phyloP scores from a whole-genome alignment of 2,113 vertebrate genomes.

The Mus musculus region DNA sequence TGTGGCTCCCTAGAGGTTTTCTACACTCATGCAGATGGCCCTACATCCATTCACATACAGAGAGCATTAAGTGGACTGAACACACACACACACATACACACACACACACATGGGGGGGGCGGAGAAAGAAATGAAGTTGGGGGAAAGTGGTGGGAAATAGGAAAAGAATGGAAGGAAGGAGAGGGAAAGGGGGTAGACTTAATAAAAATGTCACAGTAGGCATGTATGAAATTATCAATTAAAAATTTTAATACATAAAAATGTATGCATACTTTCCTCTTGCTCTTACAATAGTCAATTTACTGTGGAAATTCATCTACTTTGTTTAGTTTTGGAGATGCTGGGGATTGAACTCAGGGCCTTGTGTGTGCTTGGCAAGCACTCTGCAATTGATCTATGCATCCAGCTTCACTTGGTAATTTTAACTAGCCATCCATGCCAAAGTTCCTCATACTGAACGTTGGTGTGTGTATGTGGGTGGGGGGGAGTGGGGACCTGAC shows the following conservation, averaged over 20 bases:
- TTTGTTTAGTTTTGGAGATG: neutral
- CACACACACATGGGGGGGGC: neutral
- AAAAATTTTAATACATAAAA: neutral
- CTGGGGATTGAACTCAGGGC: neutral
- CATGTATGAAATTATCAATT: neutral
- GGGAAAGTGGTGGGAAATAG: neutral
- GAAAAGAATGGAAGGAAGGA: neutral
- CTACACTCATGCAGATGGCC: neutral
- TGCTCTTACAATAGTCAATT: neutral
- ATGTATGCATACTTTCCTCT: neutral
- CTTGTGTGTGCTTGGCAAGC: neutral
- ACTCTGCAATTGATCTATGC: neutral
- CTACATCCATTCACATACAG: neutral
- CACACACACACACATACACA: no score
- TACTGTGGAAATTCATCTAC: neutral
- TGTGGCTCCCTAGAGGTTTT: neutral
- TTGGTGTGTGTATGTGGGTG: no score
- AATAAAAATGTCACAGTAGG: neutral
- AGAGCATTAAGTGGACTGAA: neutral
- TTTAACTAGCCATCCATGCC: neutral
- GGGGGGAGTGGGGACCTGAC: no score
- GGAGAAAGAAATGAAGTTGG: neutral
- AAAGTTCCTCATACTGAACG: neutral
- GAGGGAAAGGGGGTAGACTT: neutral
- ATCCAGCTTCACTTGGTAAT: neutral